Percentiles rank a stretch among this genome's conserved stretches.
Evolutionary conservation across 2,888 invertebrate genomes (phyloP).

Genomic region (Copidosoma aretas): DNA sequence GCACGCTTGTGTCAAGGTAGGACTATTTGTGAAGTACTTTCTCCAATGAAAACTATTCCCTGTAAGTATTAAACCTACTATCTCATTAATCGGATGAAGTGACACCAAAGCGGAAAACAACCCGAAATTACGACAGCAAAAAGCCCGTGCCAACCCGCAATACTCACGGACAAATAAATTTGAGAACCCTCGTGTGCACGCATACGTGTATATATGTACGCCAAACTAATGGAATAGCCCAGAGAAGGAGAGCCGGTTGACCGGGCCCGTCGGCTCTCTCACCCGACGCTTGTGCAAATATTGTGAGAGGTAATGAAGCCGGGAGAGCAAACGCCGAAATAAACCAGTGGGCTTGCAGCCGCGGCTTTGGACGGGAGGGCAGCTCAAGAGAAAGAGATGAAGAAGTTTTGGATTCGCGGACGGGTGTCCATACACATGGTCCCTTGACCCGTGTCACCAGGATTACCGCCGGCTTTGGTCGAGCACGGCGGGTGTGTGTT

Average conservation of each 20-base stretch:
- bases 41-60: too few species aligned
- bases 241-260: not conserved
- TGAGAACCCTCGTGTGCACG: not conserved
- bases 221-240: not conserved
- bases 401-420: constrained; percentile 38
- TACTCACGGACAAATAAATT: not conserved
- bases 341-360: constrained; percentile 16
- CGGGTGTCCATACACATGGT: not conserved
- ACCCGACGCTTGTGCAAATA: constrained; percentile 55
- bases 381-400: constrained; percentile 24
- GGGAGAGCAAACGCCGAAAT: constrained; percentile 53
- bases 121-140: not conserved
- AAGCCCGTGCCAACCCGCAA: not conserved
- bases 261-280: not conserved
- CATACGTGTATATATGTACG: not conserved
- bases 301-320: constrained; percentile 62
- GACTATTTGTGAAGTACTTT: too few species aligned
- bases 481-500: not conserved
- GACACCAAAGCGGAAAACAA: too few species aligned
- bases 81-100: too few species aligned
- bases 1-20: too few species aligned
- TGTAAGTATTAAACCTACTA: too few species aligned
- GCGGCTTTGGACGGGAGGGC: constrained; percentile 9
- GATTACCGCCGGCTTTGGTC: constrained; percentile 52
- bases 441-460: constrained; percentile 54